Percentiles rank a stretch among this genome's conserved stretches.
Conservation (phyloP, 2,797 vertebrate species). For the Gypaetus barbatus region DNA sequence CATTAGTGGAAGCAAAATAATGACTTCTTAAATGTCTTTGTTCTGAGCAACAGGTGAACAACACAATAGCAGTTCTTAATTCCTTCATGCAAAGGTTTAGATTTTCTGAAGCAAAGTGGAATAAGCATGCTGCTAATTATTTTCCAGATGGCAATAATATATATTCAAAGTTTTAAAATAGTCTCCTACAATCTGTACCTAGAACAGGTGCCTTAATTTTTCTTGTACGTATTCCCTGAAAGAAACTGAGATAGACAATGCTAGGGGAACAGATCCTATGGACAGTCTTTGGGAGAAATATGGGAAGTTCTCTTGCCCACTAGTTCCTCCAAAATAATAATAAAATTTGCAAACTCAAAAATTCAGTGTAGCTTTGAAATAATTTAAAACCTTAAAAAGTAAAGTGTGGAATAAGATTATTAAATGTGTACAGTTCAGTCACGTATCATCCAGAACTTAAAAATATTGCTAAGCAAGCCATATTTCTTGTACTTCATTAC, state of each 20-base stretch:
- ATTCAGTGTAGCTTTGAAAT: background rate
- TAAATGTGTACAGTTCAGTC: background rate
- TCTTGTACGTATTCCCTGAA: background rate
- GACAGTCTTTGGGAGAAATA: background rate
- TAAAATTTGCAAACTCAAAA: background rate
- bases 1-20: background rate
- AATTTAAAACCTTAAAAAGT: background rate
- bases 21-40: background rate
- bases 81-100: slow-evolving; percentile 33
- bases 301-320: background rate
- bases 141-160: background rate
- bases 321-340: background rate
- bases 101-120: slow-evolving; percentile 2
- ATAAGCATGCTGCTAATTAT: background rate
- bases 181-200: background rate
- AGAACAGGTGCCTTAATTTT: background rate
- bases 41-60: slow-evolving; percentile 11
- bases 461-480: background rate
- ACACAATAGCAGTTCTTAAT: background rate
- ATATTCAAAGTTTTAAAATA: background rate
- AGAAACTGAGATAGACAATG: background rate
- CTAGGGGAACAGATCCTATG: background rate
- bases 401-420: background rate
- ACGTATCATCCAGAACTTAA: background rate
- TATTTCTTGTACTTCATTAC: background rate